Base-by-base conservation (phyloP, 2,888 invertebrate species). In the Phania funesta region DNA sequence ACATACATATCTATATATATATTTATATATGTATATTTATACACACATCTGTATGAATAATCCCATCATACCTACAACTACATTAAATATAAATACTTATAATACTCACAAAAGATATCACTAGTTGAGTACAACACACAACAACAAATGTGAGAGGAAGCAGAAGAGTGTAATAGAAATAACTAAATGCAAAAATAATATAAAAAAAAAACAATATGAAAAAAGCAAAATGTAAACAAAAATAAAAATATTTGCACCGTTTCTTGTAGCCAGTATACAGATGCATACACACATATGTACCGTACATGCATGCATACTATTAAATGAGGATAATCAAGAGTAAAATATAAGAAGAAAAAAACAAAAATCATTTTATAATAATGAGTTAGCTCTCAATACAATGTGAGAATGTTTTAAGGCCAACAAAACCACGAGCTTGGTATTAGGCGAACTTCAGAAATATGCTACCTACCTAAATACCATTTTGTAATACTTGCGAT, bases 171-270 rank as follows among this genome's bases (percentile, higher is more conserved):
- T 86, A 86, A 86, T 84, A 87, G 74, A 62, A 85, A 68, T 46
- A 68, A 54, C 62, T 60, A 24, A 68, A 67, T 65, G 58, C 64
- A 64, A 78, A 85, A n/a, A n/a, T n/a, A n/a, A 85, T 78, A 56
- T 73, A 73, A 85, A 80, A 73, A 79, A 84, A 84, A 78, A 85
- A 86, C 84, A 86, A 83, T 75, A 86, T 82, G 84, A 85, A 9
- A 87, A 86, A 86, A 38, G 35, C 35, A 38, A 11, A 38, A 38
- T 38, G n/a, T n/a, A n/a, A n/a, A n/a, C n/a, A n/a, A 86, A 85
- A 58, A 76, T 62, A 73, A 68, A 75, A 80, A 74, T 83, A 80
- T 83, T 84, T 84, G 84, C 84, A 85, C 84, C 83, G 84, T 82
- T 82, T 84, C 84, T 67, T 38, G 22, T 84, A 6, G 0, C 2